phyloP scores from a whole-genome alignment of 2,797 vertebrate species.

The Gorsachius magnificus region DNA sequence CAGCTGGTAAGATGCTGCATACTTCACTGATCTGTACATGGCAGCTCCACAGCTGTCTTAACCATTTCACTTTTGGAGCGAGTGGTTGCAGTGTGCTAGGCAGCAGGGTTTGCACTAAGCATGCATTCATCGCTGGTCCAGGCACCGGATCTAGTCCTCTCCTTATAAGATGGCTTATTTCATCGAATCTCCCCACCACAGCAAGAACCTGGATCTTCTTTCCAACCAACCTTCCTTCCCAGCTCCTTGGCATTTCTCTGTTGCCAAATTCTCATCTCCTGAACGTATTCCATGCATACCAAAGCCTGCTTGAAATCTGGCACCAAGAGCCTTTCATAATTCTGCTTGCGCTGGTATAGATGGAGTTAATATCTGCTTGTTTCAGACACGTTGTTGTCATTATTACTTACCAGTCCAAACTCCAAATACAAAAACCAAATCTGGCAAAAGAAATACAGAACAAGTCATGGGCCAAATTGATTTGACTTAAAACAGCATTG shows the following conservation, averaged over 20 bases:
- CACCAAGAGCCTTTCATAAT: background rate
- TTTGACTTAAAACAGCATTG: constrained; percentile 58
- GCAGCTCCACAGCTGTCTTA: background rate
- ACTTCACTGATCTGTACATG: background rate
- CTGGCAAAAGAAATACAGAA: constrained; percentile 41
- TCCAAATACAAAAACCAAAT: constrained; percentile 31
- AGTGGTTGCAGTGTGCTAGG: background rate
- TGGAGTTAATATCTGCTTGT: constrained; percentile 21
- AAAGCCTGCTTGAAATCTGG: background rate
- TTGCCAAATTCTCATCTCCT: background rate
- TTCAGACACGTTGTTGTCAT: constrained; percentile 39
- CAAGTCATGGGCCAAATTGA: constrained; percentile 28
- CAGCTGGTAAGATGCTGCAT: background rate
- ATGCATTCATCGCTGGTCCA: background rate
- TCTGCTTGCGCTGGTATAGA: background rate
- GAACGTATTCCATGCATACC: background rate
- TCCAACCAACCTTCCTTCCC: background rate
- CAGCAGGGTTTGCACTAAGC: background rate
- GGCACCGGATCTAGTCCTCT: background rate
- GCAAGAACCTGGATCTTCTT: background rate
- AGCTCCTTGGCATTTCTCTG: background rate
- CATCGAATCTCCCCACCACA: background rate
- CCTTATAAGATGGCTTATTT: background rate
- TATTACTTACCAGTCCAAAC: constrained; percentile 40
- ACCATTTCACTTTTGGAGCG: background rate